Percentiles rank a stretch among this genome's conserved stretches.
These are phyloP conservation scores for Anabas testudineus DNA, from an alignment of 2,797 vertebrate species.

Conservation along the genomic window DNA sequence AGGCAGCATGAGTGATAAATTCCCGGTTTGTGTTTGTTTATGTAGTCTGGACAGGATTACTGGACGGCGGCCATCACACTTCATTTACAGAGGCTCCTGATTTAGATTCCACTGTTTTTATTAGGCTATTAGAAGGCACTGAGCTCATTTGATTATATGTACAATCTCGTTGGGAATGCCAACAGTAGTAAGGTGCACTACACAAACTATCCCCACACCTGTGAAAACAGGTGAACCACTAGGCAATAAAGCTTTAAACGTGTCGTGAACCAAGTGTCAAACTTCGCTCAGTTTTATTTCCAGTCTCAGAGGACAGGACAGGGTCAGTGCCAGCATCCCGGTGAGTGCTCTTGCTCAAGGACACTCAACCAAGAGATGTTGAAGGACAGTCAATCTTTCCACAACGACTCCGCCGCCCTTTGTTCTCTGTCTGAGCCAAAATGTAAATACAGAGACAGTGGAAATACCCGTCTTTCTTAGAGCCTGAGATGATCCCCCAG, in stretches of 20 bases:
- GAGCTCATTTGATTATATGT: background rate
- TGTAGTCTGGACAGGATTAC: background rate
- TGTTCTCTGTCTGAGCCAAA: slow-evolving; percentile 39
- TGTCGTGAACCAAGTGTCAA: slow-evolving; percentile 14
- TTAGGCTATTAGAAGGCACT: background rate
- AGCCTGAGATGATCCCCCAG: slow-evolving; percentile 56
- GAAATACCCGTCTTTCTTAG: slow-evolving; percentile 45
- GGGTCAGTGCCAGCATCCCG: slow-evolving; percentile 40
- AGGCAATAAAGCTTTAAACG: background rate
- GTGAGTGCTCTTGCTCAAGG: slow-evolving; percentile 49
- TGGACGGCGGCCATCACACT: background rate
- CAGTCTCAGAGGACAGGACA: slow-evolving; percentile 25
- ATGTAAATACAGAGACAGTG: slow-evolving; percentile 49
- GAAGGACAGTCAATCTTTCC: slow-evolving; percentile 38
- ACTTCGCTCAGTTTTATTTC: background rate
- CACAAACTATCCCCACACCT: background rate
- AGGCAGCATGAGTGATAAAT: background rate
- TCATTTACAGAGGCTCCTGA: background rate
- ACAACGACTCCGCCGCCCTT: slow-evolving; percentile 22
- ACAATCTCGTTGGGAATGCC: background rate
- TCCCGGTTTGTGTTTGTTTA: background rate
- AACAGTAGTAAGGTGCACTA: too few relatives aligned
- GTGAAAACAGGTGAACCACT: background rate
- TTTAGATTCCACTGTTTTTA: background rate
- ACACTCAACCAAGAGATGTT: slow-evolving; percentile 38